These are phyloP conservation scores for Synaphobranchus kaupii DNA, from an alignment of 2,797 vertebrate species.

Conservation along the genomic window DNA sequence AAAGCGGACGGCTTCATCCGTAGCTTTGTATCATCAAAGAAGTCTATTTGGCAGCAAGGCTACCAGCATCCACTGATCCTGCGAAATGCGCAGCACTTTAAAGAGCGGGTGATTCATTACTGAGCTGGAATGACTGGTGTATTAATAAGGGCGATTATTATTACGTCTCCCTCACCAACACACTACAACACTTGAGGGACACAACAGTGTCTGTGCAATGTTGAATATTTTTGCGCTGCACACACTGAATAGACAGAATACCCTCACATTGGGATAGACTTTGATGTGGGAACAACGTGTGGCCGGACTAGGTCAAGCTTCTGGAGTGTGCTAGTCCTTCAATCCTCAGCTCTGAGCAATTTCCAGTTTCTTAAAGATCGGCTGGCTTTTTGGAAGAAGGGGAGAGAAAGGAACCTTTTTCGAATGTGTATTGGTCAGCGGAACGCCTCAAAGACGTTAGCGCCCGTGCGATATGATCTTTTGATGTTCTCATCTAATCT, in stretches of 20 bases:
- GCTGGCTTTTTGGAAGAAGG: neutral
- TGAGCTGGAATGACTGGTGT: neutral
- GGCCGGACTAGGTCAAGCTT: slow-evolving; percentile 3
- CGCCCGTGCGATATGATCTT: slow-evolving; percentile 14
- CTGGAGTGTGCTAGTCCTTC: neutral
- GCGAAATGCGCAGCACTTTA: neutral
- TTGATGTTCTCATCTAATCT: slow-evolving; percentile 65
- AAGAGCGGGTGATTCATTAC: neutral
- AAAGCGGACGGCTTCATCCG: slow-evolving; percentile 4
- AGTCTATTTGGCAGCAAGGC: neutral
- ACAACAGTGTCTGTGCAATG: neutral
- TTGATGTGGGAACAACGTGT: neutral
- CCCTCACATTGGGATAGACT: neutral
- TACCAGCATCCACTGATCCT: neutral
- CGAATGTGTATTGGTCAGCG: slow-evolving; percentile 21
- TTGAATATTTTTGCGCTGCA: neutral
- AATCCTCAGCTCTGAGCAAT: slow-evolving; percentile 8
- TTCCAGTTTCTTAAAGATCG: neutral
- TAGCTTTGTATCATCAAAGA: slow-evolving; percentile 5
- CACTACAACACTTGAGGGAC: neutral
- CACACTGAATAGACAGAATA: neutral
- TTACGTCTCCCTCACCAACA: neutral
- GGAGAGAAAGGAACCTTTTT: slow-evolving; percentile 19
- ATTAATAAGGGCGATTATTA: slow-evolving; percentile 12
- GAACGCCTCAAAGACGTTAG: slow-evolving; percentile 23